Evolutionary conservation across 2,888 invertebrate species (phyloP), one percentile per base, ranked within the genome.

Genomic region (Andricus curvator): DNA sequence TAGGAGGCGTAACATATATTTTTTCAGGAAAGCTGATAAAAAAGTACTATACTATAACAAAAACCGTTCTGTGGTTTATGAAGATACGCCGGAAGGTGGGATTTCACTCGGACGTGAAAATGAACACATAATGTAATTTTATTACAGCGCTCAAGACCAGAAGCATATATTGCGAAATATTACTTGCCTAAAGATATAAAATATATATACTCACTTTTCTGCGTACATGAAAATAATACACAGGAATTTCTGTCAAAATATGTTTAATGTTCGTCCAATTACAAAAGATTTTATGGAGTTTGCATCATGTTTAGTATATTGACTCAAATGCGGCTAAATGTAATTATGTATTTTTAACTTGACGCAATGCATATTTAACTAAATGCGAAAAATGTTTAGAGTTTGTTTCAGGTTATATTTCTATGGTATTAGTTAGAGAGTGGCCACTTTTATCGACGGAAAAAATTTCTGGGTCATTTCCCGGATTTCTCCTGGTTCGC

Each of bases 1-100:
- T 62, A 3, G 62, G 62, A 62, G 62, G 62, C 62, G 62, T 62
- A 4, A 62, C 25, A 62, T 25, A 62, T 62, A 25, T 62, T 5
- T 62, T 62, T 62, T 25, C 60, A n/a, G 62, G 62, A 62, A 62
- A 15, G n/a, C 22, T 62, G 62, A 62, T 62, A 62, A 62, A 25
- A 62, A n/a, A 13, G 25, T 15, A 22, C n/a, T 62, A 62, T 15
- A 22, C n/a, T 62, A 62, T 56, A 6, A n/a, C 8, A 22, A 62
- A 62, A 62, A 25, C 25, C 15, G 25, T 62, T 25, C 25, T 62
- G 13, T 62, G 62, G 25, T 62, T 25, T 25, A 62, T 62, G 15
- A 25, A 25, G 25, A 62, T 62, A 62, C 62, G 25, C 25, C 25
- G 62, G 62, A 25, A 62, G n/a, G 62, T 62, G 22, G 11, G 62